Conservation (phyloP, 2,797 vertebrate genomes). For the Anabas testudineus region DNA sequence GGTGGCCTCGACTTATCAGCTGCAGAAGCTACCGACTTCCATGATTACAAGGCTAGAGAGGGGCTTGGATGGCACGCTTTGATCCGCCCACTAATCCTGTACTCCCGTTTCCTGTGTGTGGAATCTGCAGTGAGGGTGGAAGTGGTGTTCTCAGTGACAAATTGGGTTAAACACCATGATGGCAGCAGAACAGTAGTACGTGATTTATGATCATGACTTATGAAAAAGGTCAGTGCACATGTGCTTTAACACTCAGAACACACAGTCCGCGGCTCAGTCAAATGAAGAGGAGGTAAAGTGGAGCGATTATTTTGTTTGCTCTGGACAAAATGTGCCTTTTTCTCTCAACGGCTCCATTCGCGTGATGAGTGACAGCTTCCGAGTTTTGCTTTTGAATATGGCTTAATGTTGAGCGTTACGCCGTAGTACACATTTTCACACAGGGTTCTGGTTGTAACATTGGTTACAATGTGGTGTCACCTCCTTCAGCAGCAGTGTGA, state of each 20-base stretch:
- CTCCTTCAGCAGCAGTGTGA: constrained; percentile 2
- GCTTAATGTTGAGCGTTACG: constrained; percentile 8
- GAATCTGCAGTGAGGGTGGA: constrained; percentile 53
- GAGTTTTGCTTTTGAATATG: constrained; percentile 41
- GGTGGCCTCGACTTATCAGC: constrained; percentile 53
- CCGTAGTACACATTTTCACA: constrained; percentile 9
- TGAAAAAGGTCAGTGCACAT: constrained; percentile 80
- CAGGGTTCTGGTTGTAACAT: not conserved
- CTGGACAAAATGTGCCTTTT: constrained; percentile 33
- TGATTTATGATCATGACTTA: constrained; percentile 84
- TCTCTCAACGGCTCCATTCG: constrained; percentile 21
- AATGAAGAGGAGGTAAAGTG: constrained; percentile 57
- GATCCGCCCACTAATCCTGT: constrained; percentile 80
- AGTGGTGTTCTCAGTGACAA: constrained; percentile 79
- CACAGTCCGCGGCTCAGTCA: constrained; percentile 37
- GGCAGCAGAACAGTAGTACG: constrained; percentile 77
- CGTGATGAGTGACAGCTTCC: constrained; percentile 38
- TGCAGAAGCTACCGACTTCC: constrained; percentile 56
- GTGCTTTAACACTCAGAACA: constrained; percentile 50
- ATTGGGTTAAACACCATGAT: constrained; percentile 84
- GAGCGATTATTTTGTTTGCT: constrained; percentile 54
- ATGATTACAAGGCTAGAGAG: constrained; percentile 69
- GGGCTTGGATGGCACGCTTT: constrained; percentile 70
- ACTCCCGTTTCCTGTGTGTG: constrained; percentile 52
- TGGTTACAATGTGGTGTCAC: constrained; percentile 22